These are phyloP conservation scores for Sus scrofa DNA, from an alignment of 2,113 vertebrate species.

Conservation along the genomic window T2T-Sscrofa CM000813.6:83768501-83769000, in stretches of 20 bases:
- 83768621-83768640: too few species aligned
- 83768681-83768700: neutral
- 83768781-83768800: neutral
- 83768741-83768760: neutral
- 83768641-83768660: neutral
- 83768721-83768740: neutral
- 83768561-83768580: neutral
- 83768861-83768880: neutral
- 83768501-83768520: neutral
- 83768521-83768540: too few species aligned
- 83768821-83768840: neutral
- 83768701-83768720: neutral
- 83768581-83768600: neutral
- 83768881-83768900: neutral
- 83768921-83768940: neutral
- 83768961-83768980: neutral
- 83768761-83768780: neutral
- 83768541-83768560: fast-evolving
- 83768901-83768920: neutral
- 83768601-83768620: neutral
- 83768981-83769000: neutral
- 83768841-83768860: neutral
- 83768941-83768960: neutral
- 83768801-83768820: too few species aligned
- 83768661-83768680: neutral